Percentiles rank a stretch among this genome's conserved stretches.
Conservation (phyloP, 2,113 vertebrate species). For the Scomber colias region DNA sequence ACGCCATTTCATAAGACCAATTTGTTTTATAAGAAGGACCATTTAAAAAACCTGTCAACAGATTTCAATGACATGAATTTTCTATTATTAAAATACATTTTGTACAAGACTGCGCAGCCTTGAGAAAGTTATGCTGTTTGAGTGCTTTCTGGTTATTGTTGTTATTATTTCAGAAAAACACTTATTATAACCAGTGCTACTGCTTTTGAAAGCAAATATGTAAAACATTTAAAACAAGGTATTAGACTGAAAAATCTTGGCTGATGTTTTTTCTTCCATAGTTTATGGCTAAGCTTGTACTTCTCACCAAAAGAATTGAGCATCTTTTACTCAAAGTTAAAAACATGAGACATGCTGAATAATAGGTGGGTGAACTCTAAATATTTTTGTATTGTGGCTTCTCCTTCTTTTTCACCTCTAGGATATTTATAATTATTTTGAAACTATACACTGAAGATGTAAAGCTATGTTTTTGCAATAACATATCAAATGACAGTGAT, state of each 20-base stretch:
- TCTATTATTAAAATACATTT: slow-evolving; percentile 12
- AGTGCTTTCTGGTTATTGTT: slow-evolving; percentile 21
- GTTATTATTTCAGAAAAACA: slow-evolving; percentile 26
- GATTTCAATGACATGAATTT: slow-evolving; percentile 20
- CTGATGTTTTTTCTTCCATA: neutral
- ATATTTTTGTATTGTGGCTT: neutral
- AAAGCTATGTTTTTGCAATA: no score
- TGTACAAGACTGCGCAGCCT: slow-evolving; percentile 25
- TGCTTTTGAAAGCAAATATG: slow-evolving; percentile 1
- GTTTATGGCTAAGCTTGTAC: neutral
- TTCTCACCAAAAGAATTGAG: neutral
- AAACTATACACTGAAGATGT: neutral
- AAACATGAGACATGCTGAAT: neutral
- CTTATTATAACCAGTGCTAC: neutral
- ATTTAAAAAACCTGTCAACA: slow-evolving; percentile 3
- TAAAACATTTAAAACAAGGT: neutral
- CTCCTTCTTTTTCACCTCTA: neutral
- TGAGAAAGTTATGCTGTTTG: slow-evolving; percentile 12
- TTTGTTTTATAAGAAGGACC: neutral
- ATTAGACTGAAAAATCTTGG: neutral
- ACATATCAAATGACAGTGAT: no score
- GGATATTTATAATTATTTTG: neutral
- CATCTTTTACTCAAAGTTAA: no score
- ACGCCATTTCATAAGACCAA: slow-evolving; percentile 24
- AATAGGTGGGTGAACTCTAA: neutral